These are phyloP conservation scores for Cynoglossus semilaevis DNA, from an alignment of 2,113 vertebrate species.

Conservation along the genomic window DNA sequence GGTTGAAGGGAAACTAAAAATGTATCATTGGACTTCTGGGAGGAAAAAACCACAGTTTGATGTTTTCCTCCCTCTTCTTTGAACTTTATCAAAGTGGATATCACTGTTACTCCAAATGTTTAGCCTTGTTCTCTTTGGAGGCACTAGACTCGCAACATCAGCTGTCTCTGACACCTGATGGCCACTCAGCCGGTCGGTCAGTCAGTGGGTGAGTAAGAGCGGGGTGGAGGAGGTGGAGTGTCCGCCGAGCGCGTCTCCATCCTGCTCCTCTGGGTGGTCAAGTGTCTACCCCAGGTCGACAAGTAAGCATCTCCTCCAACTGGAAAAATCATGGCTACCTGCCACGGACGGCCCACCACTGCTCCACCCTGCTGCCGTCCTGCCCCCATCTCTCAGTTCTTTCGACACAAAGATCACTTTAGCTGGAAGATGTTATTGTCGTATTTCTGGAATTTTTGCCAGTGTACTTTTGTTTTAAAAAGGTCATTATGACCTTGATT, in stretches of 20 bases:
- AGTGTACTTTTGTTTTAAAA: constrained; percentile 58
- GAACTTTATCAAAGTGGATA: constrained; percentile 74
- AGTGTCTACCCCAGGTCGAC: constrained; percentile 37
- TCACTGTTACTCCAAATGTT: constrained; percentile 78
- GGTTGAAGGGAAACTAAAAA: constrained; percentile 70
- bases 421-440: constrained; percentile 77
- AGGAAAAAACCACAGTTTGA: constrained; percentile 40
- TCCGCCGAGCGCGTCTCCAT: constrained; percentile 75
- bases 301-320: constrained; percentile 47
- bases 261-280: constrained; percentile 56
- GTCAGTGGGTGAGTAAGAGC: constrained; percentile 17
- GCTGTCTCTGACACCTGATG: constrained; percentile 42
- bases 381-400: constrained; percentile 53
- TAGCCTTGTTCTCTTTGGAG: constrained; percentile 72
- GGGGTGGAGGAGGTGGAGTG: constrained; percentile 31
- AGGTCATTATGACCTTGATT: constrained; percentile 29
- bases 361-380: constrained; percentile 36
- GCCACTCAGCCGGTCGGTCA: constrained; percentile 15
- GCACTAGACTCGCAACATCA: constrained; percentile 65
- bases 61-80: constrained; percentile 45
- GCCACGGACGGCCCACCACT: constrained; percentile 22
- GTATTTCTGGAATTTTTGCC: constrained; percentile 73
- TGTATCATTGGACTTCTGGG: constrained; percentile 62
- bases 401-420: constrained; percentile 76
- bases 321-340: constrained; percentile 51